These are phyloP conservation scores for Natator depressus DNA, from an alignment of 2,113 vertebrate genomes.

Conservation along the genomic window DNA sequence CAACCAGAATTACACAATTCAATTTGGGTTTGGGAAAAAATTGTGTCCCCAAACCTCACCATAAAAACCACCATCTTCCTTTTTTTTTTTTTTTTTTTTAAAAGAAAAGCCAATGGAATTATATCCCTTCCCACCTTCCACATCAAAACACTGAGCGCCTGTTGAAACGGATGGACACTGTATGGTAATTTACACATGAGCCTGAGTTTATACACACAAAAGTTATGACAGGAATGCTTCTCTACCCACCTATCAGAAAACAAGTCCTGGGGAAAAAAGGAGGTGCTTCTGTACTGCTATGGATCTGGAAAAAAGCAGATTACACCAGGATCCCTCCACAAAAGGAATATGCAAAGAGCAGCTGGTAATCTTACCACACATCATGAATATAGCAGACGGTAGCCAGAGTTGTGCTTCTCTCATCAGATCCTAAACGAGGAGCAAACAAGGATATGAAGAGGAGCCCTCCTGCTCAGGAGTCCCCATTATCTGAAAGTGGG, in stretches of 20 bases:
- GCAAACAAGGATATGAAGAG: neutral
- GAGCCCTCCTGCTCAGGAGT: neutral
- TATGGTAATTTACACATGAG: neutral
- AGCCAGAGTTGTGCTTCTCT: neutral
- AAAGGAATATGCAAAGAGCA: neutral
- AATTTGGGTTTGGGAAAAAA: neutral
- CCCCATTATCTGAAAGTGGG: neutral
- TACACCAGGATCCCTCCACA: neutral
- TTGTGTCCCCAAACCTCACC: neutral
- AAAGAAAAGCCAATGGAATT: neutral
- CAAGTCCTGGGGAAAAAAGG: neutral
- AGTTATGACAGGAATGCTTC: neutral
- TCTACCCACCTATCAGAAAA: neutral
- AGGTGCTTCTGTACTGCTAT: neutral
- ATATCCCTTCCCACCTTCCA: neutral
- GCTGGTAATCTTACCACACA: neutral
- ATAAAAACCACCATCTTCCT: neutral
- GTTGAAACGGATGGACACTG: neutral
- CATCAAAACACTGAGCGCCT: neutral
- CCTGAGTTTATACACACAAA: neutral
- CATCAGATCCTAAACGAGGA: neutral
- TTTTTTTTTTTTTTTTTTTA: too few species aligned
- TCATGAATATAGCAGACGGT: neutral
- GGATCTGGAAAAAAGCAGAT: neutral
- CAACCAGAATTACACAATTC: neutral